Base-by-base conservation (phyloP, 2,797 vertebrate genomes). In the Phoeniculus purpureus region DNA sequence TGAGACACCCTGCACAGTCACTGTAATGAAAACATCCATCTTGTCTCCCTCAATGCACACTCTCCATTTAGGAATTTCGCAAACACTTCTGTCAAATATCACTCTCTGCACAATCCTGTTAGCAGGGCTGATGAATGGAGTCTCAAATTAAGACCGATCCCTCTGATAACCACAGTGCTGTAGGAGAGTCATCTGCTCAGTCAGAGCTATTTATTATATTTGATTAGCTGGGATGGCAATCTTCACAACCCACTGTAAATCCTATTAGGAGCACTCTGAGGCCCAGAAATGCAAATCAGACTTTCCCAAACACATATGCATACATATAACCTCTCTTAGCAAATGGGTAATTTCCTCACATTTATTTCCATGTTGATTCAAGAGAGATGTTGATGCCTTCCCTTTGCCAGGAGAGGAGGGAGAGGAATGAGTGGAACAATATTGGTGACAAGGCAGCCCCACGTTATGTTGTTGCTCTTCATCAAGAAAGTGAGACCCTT, bases 121-220 rank as follows among this genome's bases (percentile, higher is more conserved):
- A 92, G 90, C 15, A 14, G 31, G 80, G 66, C 96, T 97, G 97
- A 96, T 95, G 94, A 97, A 97, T 97, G 95, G 95, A 95, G 94
- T 85, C 94, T 96, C 89, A 93, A 95, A 97, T 97, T 95, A 97
- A 96, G 95, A 94, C 90, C 17, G 96, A 97, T 94, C 89, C 93
- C 93, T 96, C 96, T 96, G 96, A 96, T 94, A 96, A 96, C 93
- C 89, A 75, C 87, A 90, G 77, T 93, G 92, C 92, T 93, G 91
- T 92, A 93, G 92, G 89, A 91, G 91, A 96, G 96, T 94, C 93
- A 94, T 96, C 96, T 92, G 92, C 90, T 90, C 91, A 94, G 96
- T 90, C 95, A 93, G 91, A 96, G 94, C 95, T 97, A 93, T 97
- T 97, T 97, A 96, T 96, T 95, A 95, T 90, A 94, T 95, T 91